Evolutionary conservation across 2,797 vertebrate species (phyloP), one percentile per base, ranked within the genome.

Genomic region (Pampus argenteus): DNA sequence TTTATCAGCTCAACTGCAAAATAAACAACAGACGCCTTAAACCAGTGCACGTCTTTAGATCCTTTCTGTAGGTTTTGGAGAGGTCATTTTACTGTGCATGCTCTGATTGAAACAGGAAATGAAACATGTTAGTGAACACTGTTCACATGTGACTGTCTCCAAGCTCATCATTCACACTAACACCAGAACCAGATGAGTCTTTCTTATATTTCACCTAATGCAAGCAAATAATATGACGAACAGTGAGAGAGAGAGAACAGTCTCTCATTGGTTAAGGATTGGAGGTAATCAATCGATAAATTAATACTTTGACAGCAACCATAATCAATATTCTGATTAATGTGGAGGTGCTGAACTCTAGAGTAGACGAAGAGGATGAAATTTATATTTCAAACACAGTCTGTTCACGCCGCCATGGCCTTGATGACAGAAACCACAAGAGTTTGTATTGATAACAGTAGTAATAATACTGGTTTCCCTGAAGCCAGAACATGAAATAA

Each of bases 61-160:
- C 25, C 26, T 38, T 10, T 51, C 23, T 44, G 55, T 17, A 23
- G 15, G 26, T 40, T 18, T 18, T 20, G 0, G 22, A 25, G 68
- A 49, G 66, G 78, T 85, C 76, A 79, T 66, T 77, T 69, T 44
- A 38, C 38, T 74, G 11, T 54, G 49, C 29, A 34, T 51, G 70
- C 25, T 78, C 49, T 78, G 71, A 88, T 67, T 70, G 42, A 91
- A 91, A 91, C 81, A 90, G 88, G 88, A 91, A 89, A 81, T 77
- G 80, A 90, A 87, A 89, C 50, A 34, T 66, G 61, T 71, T 23
- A 14, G 61, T 72, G 57, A 54, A 52, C 74, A 44, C 71, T 58
- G 50, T 52, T 78, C 44, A 51, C 25, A 63, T 71, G 57, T 55
- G 15, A 79, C 28, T 13, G 68, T 76, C 69, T 85, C 64, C 49